These are phyloP conservation scores for Ambastaia sidthimunki DNA, from an alignment of 2,797 vertebrate species.

Conservation along the genomic window DNA sequence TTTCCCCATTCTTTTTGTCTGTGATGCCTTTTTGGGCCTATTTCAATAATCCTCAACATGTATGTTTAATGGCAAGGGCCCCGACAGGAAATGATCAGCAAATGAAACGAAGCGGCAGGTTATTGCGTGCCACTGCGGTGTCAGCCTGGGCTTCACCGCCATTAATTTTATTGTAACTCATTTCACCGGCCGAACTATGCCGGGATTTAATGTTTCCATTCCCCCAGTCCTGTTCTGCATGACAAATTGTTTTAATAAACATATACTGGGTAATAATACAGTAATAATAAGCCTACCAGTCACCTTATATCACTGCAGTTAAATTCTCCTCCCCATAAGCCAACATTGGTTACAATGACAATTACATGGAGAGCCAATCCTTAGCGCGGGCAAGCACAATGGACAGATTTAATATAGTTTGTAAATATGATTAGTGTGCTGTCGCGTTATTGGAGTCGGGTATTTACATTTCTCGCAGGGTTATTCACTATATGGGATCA, in stretches of 20 bases:
- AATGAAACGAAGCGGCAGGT: constrained; percentile 91
- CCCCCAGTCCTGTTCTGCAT: constrained; percentile 98
- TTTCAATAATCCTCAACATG: constrained; percentile 91
- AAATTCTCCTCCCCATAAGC: constrained; percentile 98
- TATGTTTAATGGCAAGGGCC: constrained; percentile 93
- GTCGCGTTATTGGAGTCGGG: constrained; percentile 95
- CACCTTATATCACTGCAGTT: constrained; percentile 99
- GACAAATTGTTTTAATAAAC: constrained; percentile 99
- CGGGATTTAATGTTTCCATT: constrained; percentile 99
- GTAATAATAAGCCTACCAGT: constrained; percentile 99
- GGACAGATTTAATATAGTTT: constrained; percentile 99
- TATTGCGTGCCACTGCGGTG: constrained; percentile 83
- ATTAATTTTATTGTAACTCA: constrained; percentile 97
- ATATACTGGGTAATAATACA: constrained; percentile 99
- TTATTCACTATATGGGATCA: constrained; percentile 93
- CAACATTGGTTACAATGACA: constrained; percentile 94
- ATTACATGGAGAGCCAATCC: constrained; percentile 93
- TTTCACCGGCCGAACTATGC: constrained; percentile 93
- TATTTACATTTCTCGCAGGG: constrained; percentile 99
- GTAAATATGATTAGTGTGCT: constrained; percentile 99
- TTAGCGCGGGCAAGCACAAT: constrained; percentile 90
- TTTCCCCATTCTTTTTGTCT: constrained; percentile 57
- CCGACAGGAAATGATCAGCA: constrained; percentile 93
- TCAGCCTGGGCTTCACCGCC: constrained; percentile 81
- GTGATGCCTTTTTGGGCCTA: constrained; percentile 81